Base-by-base conservation (phyloP, 2,888 invertebrate species). In the Slavum lentiscoides region DNA sequence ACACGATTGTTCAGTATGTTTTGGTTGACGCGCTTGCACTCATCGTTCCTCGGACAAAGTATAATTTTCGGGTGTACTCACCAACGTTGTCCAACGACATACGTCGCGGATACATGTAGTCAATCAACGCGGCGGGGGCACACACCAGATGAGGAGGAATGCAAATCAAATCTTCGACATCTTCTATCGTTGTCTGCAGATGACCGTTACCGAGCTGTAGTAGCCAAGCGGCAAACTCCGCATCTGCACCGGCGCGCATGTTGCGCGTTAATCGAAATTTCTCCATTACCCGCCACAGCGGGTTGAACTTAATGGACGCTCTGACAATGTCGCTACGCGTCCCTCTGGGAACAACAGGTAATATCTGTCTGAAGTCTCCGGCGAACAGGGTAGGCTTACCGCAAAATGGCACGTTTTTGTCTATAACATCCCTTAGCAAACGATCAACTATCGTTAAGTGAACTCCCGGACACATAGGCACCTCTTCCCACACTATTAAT, bases 11-110 rank as follows among this genome's bases (percentile, higher is more conserved):
- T 2, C 1, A 67, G n/a, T 2, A 67, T n/a, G 23, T 62, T 55
- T 49, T 67, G 5, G 23, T 83, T 83, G 1, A 83, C 53, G 1
- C 59, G 37, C 43, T 61, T 55, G 15, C 80, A 73, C 19, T 82
- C 81, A 19, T 67, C 66, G 68, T 83, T 83, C 23, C 58, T 21
- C n/a, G 82, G 76, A 11, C 81, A 74, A 23, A 82, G 62, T 59
- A 82, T 82, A 6, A 82, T 74, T 19, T 66, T 64, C 70, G 62
- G 21, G 64, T 66, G n/a, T 75, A 58, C 3, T 61, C n/a, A 8
- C 19, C 19, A 2, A 74, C 23, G 21, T 61, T 62, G 59, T 82
- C 82, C 23, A 43, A 43, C 7, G 39, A 4, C 39, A 67, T 43
- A n/a, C 4, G 1, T n/a, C 2, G 19, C 4, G 67, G 43, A 49